Conservation (phyloP, 2,888 invertebrate genomes). For the Alsophila aescularia region DNA sequence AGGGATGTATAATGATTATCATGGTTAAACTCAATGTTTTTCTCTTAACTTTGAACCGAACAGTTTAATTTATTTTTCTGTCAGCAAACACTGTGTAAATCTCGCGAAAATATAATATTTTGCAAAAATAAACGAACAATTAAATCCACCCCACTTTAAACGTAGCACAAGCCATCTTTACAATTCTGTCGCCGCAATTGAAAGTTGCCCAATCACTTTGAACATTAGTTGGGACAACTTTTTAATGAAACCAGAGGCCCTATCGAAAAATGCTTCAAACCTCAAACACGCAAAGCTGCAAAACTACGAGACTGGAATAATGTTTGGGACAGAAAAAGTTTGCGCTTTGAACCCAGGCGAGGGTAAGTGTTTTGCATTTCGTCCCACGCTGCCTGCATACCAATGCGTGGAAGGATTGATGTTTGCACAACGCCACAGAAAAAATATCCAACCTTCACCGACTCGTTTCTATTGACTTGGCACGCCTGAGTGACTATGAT, state of each 20-base stretch:
- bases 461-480: conserved; percentile 35
- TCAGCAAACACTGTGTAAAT: too few species aligned
- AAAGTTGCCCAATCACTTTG: conserved; percentile 70
- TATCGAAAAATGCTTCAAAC: conserved; percentile 78
- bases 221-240: conserved; percentile 70
- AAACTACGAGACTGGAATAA: conserved; percentile 82
- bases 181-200: conserved; percentile 54
- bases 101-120: not conserved
- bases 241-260: conserved; percentile 74
- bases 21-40: too few species aligned
- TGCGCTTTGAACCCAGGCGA: conserved; percentile 79
- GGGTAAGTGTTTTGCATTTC: conserved; percentile 83
- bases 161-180: conserved; percentile 28
- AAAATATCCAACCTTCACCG: conserved; percentile 54
- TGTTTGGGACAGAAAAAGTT: conserved; percentile 81
- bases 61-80: too few species aligned
- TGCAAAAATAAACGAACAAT: conserved; percentile 2
- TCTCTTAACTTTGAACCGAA: too few species aligned
- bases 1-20: conserved; percentile 8
- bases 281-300: conserved; percentile 79
- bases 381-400: conserved; percentile 76
- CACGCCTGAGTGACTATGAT: conserved; percentile 36
- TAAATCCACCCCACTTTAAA: not conserved
- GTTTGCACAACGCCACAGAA: conserved; percentile 63
- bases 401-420: conserved; percentile 80